These are phyloP conservation scores for Glossosoma conforme DNA, from an alignment of 1,140 invertebrate species.

Conservation along the genomic window DNA sequence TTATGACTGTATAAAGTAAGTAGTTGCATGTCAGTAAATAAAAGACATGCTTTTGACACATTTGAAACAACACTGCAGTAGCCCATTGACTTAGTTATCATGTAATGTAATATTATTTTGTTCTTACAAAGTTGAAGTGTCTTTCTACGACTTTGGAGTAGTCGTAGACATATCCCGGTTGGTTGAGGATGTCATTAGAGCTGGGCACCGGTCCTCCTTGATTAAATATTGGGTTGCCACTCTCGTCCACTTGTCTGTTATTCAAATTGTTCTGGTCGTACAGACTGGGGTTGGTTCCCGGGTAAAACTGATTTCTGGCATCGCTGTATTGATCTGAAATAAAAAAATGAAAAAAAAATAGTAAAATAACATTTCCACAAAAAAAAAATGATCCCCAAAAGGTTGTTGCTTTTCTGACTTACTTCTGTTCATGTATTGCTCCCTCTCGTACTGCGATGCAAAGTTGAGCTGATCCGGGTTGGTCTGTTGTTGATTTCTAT, in stretches of 20 bases:
- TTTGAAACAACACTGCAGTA: too few species aligned
- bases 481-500: constrained; percentile 35
- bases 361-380: neutral
- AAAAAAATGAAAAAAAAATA: constrained; percentile 4
- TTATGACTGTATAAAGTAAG: constrained; percentile 2
- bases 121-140: constrained; percentile 69
- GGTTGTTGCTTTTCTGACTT: neutral
- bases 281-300: constrained; percentile 11
- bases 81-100: too few species aligned
- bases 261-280: constrained; percentile 5
- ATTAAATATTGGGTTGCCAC: constrained; percentile 28
- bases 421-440: constrained; percentile 33
- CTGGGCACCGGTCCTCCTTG: constrained; percentile 37
- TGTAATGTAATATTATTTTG: too few species aligned
- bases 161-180: constrained; percentile 49
- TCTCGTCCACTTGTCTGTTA: constrained; percentile 32
- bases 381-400: neutral
- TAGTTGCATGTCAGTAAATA: constrained; percentile 4
- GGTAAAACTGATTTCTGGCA: constrained; percentile 25
- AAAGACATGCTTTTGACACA: neutral
- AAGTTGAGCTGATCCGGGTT: constrained; percentile 33
- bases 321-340: constrained; percentile 22
- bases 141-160: constrained; percentile 58
- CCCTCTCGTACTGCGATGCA: constrained; percentile 28
- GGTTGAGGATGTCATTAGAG: constrained; percentile 45